Conservation (phyloP, 2,797 vertebrate genomes). For the Labroides dimidiatus region DNA sequence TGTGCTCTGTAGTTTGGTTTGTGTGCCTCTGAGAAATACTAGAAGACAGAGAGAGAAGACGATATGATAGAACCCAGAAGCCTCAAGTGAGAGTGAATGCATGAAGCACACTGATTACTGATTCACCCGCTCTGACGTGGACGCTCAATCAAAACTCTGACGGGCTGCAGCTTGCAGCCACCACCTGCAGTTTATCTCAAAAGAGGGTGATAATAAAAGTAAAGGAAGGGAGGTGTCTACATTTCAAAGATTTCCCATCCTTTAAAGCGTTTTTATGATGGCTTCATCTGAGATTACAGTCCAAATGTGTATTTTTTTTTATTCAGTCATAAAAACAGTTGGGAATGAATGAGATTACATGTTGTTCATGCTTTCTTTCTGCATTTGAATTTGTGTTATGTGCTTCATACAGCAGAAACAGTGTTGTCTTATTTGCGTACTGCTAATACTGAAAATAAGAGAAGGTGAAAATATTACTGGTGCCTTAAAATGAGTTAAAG, state of each 20-base stretch:
- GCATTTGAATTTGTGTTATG: no score
- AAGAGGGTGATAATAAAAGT: not conserved
- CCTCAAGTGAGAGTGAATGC: slow-evolving; percentile 4
- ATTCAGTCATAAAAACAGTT: no score
- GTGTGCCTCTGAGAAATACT: not conserved
- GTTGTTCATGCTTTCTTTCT: no score
- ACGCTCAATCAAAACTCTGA: slow-evolving; percentile 3
- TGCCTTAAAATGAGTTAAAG: no score
- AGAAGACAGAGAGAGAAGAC: not conserved
- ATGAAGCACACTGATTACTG: slow-evolving; percentile 24
- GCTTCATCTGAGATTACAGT: no score
- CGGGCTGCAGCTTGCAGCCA: slow-evolving; percentile 1
- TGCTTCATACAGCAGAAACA: no score
- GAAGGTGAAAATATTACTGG: no score
- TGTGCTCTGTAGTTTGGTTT: slow-evolving; percentile 1
- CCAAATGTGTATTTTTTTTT: no score
- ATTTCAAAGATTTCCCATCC: not conserved
- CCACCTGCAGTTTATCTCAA: not conserved
- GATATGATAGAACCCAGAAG: slow-evolving; percentile 9
- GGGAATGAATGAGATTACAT: no score
- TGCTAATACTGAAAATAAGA: no score
- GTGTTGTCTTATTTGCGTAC: no score
- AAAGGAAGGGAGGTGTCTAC: not conserved
- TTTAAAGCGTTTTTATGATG: not conserved
- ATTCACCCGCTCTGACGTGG: slow-evolving; percentile 13